These are phyloP conservation scores for Asteroscopus sphinx DNA, from an alignment of 2,888 invertebrate genomes.

Conservation along the genomic window DNA sequence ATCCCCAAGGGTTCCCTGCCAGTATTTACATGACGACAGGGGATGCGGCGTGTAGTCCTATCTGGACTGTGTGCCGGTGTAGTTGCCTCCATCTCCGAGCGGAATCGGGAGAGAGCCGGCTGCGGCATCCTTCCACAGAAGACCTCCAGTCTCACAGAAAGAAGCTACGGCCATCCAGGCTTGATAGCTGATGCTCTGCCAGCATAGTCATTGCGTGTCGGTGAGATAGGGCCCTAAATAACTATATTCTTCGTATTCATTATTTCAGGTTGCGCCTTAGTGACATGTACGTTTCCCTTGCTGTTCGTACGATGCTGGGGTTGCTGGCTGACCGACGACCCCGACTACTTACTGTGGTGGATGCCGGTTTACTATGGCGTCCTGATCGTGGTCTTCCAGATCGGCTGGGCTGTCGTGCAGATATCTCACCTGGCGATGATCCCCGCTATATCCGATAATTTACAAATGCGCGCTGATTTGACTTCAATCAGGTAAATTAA, in stretches of 20 bases:
- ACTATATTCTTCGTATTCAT: background rate
- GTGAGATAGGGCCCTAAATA: too few relatives aligned
- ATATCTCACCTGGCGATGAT: conserved; percentile 98
- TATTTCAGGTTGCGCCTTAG: conserved; percentile 90
- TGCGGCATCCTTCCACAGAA: too few relatives aligned
- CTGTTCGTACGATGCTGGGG: conserved; percentile 93
- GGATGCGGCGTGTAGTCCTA: too few relatives aligned
- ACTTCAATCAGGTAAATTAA: conserved; percentile 93
- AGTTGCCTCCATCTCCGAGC: too few relatives aligned
- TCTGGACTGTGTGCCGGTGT: too few relatives aligned
- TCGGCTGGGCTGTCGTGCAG: conserved; percentile 98
- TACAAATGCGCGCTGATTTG: conserved; percentile 93
- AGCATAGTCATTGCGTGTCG: too few relatives aligned
- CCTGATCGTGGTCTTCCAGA: conserved; percentile 94
- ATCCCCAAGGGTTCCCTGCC: too few relatives aligned
- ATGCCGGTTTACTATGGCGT: conserved; percentile 89
- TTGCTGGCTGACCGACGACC: conserved; percentile 78
- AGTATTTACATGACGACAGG: too few relatives aligned
- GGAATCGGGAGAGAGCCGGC: too few relatives aligned
- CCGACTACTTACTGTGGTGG: conserved; percentile 84
- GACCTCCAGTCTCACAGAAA: too few relatives aligned
- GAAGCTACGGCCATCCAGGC: too few relatives aligned
- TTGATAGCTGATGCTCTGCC: too few relatives aligned
- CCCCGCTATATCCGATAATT: conserved; percentile 93
- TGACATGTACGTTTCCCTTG: conserved; percentile 94